These are phyloP conservation scores for Portevinia maculata DNA, from an alignment of 2,888 invertebrate genomes.

Conservation along the genomic window DNA sequence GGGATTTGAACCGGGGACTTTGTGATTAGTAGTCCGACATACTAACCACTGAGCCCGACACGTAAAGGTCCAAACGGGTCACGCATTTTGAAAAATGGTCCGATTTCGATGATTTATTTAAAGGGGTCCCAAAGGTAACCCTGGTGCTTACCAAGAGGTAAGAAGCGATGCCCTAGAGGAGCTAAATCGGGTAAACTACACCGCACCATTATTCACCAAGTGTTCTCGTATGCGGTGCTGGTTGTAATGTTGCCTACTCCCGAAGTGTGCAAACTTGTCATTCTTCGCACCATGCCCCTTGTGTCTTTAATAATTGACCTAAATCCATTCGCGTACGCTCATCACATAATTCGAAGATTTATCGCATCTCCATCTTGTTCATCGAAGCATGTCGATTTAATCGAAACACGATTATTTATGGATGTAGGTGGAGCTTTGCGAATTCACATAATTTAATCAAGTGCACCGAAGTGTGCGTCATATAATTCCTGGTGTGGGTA, in stretches of 20 bases:
- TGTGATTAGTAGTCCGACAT: too few species aligned
- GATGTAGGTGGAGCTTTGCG: conserved; percentile 11
- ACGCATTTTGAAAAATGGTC: too few species aligned
- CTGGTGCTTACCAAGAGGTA: conserved; percentile 10
- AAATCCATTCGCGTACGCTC: conserved; percentile 30
- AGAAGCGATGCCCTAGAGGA: conserved; percentile 1
- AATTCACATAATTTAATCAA: conserved; percentile 25
- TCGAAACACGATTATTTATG: conserved; percentile 47
- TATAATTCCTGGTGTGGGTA: conserved; percentile 21
- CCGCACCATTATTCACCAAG: conserved; percentile 16
- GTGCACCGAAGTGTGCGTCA: conserved; percentile 19
- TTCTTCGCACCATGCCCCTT: background rate
- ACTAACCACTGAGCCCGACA: too few species aligned
- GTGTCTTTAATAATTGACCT: conserved; percentile 30
- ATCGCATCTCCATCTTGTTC: background rate
- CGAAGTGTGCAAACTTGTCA: too few species aligned
- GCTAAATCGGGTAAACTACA: conserved; percentile 23
- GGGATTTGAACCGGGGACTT: too few species aligned
- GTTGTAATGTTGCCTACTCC: background rate
- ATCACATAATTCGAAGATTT: conserved; percentile 21
- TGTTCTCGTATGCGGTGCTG: background rate
- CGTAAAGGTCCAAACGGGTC: too few species aligned
- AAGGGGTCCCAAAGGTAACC: too few species aligned
- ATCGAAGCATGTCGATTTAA: conserved; percentile 19
- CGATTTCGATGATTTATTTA: too few species aligned